phyloP scores from a whole-genome alignment of 2,113 vertebrate species.

The Hyperopisus bebe region DNA sequence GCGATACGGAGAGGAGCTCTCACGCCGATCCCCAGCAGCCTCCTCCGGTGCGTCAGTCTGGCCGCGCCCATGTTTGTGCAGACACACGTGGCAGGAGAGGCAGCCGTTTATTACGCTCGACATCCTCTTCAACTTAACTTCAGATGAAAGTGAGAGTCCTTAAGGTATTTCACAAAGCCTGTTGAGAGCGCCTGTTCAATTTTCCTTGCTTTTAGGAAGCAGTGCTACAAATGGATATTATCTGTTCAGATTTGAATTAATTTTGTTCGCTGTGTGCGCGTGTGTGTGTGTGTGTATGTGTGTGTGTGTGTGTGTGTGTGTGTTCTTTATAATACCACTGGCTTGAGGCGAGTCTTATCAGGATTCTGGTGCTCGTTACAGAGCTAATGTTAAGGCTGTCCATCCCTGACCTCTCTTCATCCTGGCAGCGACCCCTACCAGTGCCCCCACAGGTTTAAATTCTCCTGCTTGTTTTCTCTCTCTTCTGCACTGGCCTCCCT shows the following conservation, averaged over 20 bases:
- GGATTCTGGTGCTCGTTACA: not conserved
- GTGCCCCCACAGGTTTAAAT: not conserved
- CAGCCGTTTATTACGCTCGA: not conserved
- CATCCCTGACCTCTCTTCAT: not conserved
- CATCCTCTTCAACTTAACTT: slow-evolving; percentile 6
- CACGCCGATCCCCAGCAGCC: not conserved
- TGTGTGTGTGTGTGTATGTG: not conserved
- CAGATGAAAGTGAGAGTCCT: slow-evolving; percentile 14
- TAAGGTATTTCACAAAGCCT: not conserved
- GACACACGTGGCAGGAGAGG: not conserved
- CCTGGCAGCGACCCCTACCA: not conserved
- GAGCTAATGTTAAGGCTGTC: not conserved
- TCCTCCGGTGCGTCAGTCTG: not conserved
- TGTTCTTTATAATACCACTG: too few relatives aligned
- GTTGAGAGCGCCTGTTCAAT: not conserved
- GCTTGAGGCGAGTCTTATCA: too few relatives aligned
- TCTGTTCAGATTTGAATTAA: slow-evolving; percentile 9
- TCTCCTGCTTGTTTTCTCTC: not conserved
- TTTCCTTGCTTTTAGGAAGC: not conserved
- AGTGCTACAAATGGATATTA: slow-evolving; percentile 11
- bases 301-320: not conserved
- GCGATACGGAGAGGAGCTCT: slow-evolving; percentile 10
- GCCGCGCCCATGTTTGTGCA: not conserved
- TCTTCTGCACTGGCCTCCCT: not conserved
- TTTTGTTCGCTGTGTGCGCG: not conserved